Conservation (phyloP, 2,113 vertebrate species). For the Cacatua alba region DNA sequence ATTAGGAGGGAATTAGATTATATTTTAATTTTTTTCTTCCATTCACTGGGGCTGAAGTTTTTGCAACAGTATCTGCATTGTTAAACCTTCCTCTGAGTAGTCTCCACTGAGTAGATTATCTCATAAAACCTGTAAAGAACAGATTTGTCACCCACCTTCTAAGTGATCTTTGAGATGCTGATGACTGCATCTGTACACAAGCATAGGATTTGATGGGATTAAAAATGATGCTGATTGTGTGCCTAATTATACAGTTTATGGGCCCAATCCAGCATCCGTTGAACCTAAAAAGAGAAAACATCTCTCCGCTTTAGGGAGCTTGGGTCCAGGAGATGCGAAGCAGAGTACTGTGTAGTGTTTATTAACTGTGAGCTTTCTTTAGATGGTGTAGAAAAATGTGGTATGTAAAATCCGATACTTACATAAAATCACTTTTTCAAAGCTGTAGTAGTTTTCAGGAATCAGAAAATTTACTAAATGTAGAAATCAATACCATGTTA, state of each 20-base stretch:
- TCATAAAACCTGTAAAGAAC: not conserved
- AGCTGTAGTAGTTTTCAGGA: not conserved
- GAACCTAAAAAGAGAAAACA: not conserved
- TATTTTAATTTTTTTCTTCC: not conserved
- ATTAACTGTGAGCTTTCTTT: fast-evolving
- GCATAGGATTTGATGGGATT: no score
- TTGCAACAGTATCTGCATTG: fast-evolving
- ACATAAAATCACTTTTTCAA: fast-evolving
- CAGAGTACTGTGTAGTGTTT: not conserved
- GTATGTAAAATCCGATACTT: not conserved
- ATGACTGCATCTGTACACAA: not conserved
- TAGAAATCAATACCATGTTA: not conserved
- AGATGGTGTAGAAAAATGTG: not conserved
- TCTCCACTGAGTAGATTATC: not conserved
- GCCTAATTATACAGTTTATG: not conserved
- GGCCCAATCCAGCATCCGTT: not conserved
- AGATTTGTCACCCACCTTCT: not conserved
- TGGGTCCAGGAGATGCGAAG: not conserved
- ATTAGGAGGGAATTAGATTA: not conserved
- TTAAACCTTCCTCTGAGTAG: not conserved
- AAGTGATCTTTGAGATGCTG: not conserved
- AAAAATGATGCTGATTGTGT: not conserved
- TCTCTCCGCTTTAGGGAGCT: not conserved
- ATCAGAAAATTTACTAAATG: not conserved
- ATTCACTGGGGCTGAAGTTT: not conserved